phyloP scores from a whole-genome alignment of 1,140 invertebrate genomes.

The Drosophila ohnishii region DNA sequence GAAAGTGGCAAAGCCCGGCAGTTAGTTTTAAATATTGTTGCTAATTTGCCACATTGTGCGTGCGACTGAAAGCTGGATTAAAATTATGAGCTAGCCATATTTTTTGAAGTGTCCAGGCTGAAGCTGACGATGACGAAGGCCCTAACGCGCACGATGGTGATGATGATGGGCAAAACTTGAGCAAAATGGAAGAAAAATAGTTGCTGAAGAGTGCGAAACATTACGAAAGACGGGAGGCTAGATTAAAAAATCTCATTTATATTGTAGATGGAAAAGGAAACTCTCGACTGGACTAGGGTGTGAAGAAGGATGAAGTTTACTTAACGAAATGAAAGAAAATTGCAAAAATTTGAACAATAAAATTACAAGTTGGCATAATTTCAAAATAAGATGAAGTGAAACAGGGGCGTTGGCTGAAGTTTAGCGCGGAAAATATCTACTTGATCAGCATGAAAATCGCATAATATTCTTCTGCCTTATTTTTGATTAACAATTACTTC shows the following conservation, averaged over 20 bases:
- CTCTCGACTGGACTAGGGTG: conserved; percentile 2
- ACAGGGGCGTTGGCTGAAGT: neutral
- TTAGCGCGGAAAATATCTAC: neutral
- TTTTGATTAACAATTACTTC: neutral
- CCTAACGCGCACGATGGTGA: conserved; percentile 13
- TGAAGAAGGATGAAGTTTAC: conserved; percentile 29
- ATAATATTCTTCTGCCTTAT: neutral
- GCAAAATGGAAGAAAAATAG: conserved; percentile 46
- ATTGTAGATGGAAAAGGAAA: conserved; percentile 19
- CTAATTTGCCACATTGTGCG: conserved; percentile 80
- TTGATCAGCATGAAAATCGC: neutral
- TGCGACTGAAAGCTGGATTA: conserved; percentile 68
- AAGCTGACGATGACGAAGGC: conserved; percentile 53
- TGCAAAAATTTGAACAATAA: conserved; percentile 13
- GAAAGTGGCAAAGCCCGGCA: conserved; percentile 44
- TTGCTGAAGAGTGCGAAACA: conserved; percentile 47
- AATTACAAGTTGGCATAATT: conserved; percentile 28
- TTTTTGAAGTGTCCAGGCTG: conserved; percentile 69
- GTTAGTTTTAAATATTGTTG: conserved; percentile 81
- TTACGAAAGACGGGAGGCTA: conserved; percentile 17
- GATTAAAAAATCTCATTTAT: conserved; percentile 55
- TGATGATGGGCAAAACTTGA: conserved; percentile 25
- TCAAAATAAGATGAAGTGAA: neutral
- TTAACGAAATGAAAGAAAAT: conserved; percentile 34
- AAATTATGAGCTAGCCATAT: conserved; percentile 79